phyloP scores from a whole-genome alignment of 2,113 vertebrate species.

The Eurypyga helias region DNA sequence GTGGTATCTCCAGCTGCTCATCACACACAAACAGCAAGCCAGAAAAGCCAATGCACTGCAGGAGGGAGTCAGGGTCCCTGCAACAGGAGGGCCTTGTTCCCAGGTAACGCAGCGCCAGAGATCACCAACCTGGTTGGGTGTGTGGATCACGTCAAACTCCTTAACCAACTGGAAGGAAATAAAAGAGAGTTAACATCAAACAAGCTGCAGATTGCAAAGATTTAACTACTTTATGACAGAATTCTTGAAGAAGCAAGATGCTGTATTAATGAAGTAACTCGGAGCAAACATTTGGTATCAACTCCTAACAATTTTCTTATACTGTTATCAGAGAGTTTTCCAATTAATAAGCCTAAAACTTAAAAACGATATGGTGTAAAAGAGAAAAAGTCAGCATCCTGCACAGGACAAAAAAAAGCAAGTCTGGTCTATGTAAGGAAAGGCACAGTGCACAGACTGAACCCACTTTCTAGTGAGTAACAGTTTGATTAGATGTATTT shows the following conservation, averaged over 20 bases:
- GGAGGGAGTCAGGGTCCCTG: not conserved
- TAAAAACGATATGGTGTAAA: not conserved
- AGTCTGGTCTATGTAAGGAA: not conserved
- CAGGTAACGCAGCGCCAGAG: not conserved
- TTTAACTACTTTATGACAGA: not conserved
- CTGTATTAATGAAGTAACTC: not conserved
- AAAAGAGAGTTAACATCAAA: not conserved
- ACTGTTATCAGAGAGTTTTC: fast-evolving
- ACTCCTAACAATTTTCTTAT: not conserved
- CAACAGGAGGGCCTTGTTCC: not conserved
- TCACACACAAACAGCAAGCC: not conserved
- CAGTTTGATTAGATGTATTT: not conserved
- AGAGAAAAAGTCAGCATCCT: not conserved
- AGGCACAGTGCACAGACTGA: not conserved
- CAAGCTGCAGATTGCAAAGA: not conserved
- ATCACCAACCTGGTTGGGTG: conserved; percentile 71
- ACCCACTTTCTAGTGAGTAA: not conserved
- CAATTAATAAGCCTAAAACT: not conserved
- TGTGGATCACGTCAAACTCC: conserved; percentile 76
- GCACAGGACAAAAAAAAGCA: not conserved
- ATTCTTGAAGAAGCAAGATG: not conserved
- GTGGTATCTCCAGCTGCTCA: not conserved
- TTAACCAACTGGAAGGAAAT: conserved; percentile 69
- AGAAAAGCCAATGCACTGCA: not conserved
- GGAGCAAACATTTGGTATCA: not conserved